A percentile compares a stretch with the other conserved stretches of the same genome.
Conservation (phyloP, 2,113 vertebrate genomes). For the Cephalophus harveyi region DNA sequence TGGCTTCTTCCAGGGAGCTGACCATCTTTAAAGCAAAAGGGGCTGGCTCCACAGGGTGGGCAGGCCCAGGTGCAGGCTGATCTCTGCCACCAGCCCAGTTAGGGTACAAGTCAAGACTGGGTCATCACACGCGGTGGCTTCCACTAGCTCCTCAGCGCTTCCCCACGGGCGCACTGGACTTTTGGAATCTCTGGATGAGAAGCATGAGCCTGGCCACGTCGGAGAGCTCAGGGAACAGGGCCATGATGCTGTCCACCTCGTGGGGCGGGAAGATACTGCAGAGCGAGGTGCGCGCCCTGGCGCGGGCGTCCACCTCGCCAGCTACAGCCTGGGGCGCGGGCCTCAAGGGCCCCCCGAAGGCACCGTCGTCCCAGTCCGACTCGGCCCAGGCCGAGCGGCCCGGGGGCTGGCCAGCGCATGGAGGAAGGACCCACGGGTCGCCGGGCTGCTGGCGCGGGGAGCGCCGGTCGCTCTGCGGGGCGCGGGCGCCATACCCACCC, state of each 20-base stretch:
- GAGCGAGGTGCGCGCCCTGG: conserved; percentile 15
- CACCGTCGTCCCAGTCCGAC: background rate
- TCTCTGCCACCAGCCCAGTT: rapidly evolving
- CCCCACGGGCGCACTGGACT: background rate
- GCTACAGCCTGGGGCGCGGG: background rate
- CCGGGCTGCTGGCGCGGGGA: rapidly evolving
- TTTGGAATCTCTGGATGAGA: conserved; percentile 74
- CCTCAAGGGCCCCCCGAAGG: background rate
- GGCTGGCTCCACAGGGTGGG: rapidly evolving
- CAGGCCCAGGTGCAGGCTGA: too few relatives aligned
- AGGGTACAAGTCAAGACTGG: background rate
- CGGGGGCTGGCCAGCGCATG: rapidly evolving
- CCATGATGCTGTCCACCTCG: conserved; percentile 73
- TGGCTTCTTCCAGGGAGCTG: background rate
- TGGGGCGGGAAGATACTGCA: conserved; percentile 78
- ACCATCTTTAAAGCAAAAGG: background rate
- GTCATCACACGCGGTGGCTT: background rate
- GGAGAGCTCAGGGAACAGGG: conserved; percentile 66
- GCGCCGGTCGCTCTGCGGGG: rapidly evolving
- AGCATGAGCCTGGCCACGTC: conserved; percentile 70
- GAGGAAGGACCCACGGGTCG: background rate
- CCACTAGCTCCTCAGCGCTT: background rate
- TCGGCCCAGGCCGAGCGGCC: background rate
- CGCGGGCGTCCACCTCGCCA: background rate
- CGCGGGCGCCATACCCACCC: rapidly evolving